phyloP scores from a whole-genome alignment of 2,888 invertebrate genomes.

The Oeneis ivallda region DNA sequence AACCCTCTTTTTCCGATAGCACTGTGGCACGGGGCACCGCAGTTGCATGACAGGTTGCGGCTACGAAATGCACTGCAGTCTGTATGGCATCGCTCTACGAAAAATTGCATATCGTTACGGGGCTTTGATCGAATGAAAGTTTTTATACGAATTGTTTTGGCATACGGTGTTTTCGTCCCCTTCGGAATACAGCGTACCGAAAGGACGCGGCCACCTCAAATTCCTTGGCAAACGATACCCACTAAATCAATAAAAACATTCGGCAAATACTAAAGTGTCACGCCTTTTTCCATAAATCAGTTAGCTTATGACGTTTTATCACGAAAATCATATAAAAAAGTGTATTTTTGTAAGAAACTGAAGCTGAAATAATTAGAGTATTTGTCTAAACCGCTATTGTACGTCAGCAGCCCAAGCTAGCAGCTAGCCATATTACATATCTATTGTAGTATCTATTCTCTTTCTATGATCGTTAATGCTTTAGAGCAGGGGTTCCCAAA shows the following conservation, averaged over 20 bases:
- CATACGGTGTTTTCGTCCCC: conserved; percentile 9
- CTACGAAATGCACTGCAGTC: too few relatives aligned
- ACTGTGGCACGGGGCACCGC: too few relatives aligned
- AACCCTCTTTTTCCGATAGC: too few relatives aligned
- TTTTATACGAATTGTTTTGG: background rate
- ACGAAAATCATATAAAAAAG: conserved; percentile 9
- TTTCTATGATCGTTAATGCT: too few relatives aligned
- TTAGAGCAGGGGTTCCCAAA: too few relatives aligned
- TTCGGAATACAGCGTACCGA: conserved; percentile 6
- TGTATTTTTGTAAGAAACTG: background rate
- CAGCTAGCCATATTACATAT: too few relatives aligned
- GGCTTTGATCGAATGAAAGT: background rate
- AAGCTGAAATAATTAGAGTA: too few relatives aligned
- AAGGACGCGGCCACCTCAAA: conserved; percentile 14
- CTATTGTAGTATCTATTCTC: too few relatives aligned
- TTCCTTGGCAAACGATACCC: conserved; percentile 19
- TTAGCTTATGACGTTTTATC: conserved; percentile 9
- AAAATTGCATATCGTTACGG: background rate
- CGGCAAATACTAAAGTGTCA: conserved; percentile 12
- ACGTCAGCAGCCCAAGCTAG: too few relatives aligned
- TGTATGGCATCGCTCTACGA: too few relatives aligned
- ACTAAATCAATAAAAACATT: conserved; percentile 23
- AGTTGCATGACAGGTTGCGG: too few relatives aligned
- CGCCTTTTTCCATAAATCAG: conserved; percentile 21
- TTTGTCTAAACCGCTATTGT: too few relatives aligned